Conservation (phyloP, 2,113 vertebrate species). For the Bungarus multicinctus region DNA sequence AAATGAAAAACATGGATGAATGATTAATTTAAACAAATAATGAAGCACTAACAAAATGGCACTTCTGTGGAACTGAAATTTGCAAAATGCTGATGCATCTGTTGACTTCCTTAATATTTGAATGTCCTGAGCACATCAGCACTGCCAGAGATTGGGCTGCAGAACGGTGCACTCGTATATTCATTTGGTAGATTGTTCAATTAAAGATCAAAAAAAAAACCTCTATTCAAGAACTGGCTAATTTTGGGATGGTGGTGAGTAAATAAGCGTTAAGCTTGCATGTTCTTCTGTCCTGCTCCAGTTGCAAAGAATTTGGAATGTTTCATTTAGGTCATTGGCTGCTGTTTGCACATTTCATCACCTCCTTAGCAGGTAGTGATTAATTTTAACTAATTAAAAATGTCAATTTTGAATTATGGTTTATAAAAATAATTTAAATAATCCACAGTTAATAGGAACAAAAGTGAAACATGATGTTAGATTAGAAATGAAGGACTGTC, state of each 20-base stretch:
- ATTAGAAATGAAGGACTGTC: not conserved
- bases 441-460: not conserved
- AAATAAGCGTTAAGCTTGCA: not conserved
- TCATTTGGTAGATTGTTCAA: not conserved
- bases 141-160: not conserved
- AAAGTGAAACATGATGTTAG: not conserved
- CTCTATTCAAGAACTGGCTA: not conserved
- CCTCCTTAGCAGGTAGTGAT: not conserved
- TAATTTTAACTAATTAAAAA: not conserved
- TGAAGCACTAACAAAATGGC: not conserved
- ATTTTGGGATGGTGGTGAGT: not conserved
- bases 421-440: not conserved
- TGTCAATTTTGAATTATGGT: not conserved
- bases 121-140: slow-evolving; percentile 20
- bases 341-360: not conserved
- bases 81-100: not conserved
- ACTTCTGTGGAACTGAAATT: not conserved
- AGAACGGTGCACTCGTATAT: not conserved
- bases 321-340: not conserved
- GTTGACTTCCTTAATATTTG: slow-evolving; percentile 2
- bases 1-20: not conserved
- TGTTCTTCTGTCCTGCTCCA: not conserved
- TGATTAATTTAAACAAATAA: slow-evolving; percentile 24
- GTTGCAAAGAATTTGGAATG: not conserved
- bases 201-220: not conserved